These are phyloP conservation scores for Petrocephalus microphthalmus DNA, from an alignment of 2,113 vertebrate genomes.

Conservation along the genomic window DNA sequence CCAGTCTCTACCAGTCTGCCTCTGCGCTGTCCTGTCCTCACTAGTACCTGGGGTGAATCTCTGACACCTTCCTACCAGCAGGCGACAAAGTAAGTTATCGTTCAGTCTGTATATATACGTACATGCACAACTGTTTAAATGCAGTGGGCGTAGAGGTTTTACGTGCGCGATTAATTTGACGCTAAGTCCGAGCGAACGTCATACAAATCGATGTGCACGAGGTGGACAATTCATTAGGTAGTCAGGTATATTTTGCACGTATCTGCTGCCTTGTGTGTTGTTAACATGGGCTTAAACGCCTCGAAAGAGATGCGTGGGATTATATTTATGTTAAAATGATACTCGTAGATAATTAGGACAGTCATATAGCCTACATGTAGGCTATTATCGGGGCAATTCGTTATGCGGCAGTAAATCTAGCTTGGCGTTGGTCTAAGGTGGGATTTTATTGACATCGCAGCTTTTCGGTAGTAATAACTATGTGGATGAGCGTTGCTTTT, in stretches of 20 bases:
- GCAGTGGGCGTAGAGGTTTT: not conserved
- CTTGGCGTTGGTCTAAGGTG: not conserved
- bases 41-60: constrained; percentile 42
- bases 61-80: constrained; percentile 24
- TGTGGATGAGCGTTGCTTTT: not conserved
- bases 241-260: not conserved
- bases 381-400: not conserved
- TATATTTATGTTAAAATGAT: not conserved
- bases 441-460: not conserved
- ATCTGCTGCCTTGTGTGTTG: not conserved
- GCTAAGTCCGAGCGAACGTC: not conserved
- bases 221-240: not conserved
- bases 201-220: not conserved
- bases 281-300: not conserved
- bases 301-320: not conserved
- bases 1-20: constrained; percentile 39
- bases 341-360: not conserved
- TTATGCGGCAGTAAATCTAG: not conserved
- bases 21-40: constrained; percentile 32
- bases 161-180: not conserved
- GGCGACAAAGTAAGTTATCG: constrained; percentile 47
- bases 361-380: not conserved
- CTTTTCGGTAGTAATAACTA: not conserved
- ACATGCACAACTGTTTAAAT: not conserved
- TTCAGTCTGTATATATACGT: not conserved